phyloP scores from a whole-genome alignment of 2,113 vertebrate species.

The Propithecus coquereli region DNA sequence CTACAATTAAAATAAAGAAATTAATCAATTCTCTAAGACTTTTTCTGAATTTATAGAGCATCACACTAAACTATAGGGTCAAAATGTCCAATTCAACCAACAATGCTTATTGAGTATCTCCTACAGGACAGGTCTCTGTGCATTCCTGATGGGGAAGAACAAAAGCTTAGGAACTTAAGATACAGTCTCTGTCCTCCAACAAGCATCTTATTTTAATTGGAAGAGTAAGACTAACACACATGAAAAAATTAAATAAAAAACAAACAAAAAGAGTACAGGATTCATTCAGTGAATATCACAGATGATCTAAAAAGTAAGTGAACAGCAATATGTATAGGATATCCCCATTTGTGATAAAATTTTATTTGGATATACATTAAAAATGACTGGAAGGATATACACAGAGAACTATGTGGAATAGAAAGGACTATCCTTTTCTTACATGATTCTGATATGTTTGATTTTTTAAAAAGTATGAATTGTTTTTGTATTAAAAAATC shows the following conservation, averaged over 20 bases:
- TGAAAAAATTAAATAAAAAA: background rate
- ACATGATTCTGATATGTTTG: background rate
- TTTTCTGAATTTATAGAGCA: background rate
- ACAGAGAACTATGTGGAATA: background rate
- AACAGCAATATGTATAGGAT: background rate
- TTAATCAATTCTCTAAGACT: slow-evolving; percentile 4
- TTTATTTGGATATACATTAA: background rate
- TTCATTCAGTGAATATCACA: background rate
- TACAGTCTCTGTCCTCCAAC: background rate
- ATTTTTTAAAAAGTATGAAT: background rate
- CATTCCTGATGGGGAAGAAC: background rate
- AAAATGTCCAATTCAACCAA: slow-evolving; percentile 11
- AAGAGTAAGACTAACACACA: background rate
- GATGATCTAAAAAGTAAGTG: background rate
- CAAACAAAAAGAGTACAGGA: background rate
- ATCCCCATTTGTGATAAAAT: background rate
- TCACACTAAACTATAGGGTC: background rate
- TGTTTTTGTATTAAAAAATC: background rate
- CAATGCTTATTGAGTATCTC: background rate
- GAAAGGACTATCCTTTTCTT: background rate
- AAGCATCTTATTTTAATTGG: background rate
- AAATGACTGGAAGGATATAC: background rate
- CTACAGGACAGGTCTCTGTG: background rate
- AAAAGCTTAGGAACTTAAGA: background rate
- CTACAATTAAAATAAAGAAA: slow-evolving; percentile 3